Evolutionary conservation across 2,113 vertebrate species (phyloP).

Genomic region (Bufo gargarizans): DNA sequence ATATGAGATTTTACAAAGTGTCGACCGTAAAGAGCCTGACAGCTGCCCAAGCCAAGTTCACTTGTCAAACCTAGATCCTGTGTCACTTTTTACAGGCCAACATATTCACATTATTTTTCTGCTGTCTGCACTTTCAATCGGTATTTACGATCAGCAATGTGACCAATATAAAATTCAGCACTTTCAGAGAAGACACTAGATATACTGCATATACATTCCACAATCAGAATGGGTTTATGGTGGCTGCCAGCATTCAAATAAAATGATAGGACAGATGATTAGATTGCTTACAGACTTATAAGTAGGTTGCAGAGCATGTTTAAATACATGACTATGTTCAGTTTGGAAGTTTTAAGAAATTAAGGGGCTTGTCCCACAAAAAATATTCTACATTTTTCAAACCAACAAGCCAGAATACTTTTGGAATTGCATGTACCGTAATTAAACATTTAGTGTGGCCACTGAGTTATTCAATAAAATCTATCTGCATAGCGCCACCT

Average conservation of each 20-base stretch:
- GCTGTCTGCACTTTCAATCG: conserved; percentile 2
- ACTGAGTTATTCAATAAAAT: no score
- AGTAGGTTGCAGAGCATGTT: neutral
- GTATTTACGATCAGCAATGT: neutral
- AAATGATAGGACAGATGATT: neutral
- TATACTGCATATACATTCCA: neutral
- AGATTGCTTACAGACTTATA: neutral
- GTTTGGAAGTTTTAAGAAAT: neutral
- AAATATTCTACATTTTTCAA: no score
- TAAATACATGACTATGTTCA: neutral
- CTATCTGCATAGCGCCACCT: no score
- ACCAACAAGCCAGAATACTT: no score
- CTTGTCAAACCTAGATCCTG: neutral
- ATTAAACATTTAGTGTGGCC: no score
- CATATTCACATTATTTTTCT: neutral
- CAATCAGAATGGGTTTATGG: neutral
- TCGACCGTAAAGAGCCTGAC: neutral
- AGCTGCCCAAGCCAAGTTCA: neutral
- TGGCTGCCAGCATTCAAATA: neutral
- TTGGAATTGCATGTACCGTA: no score
- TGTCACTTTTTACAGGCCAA: conserved; percentile 3
- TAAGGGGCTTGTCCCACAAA: no score
- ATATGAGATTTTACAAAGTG: neutral
- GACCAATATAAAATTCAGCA: neutral
- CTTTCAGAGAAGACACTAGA: neutral